phyloP scores from a whole-genome alignment of 2,797 vertebrate species.

The Mormyrus hasselquistii region DNA sequence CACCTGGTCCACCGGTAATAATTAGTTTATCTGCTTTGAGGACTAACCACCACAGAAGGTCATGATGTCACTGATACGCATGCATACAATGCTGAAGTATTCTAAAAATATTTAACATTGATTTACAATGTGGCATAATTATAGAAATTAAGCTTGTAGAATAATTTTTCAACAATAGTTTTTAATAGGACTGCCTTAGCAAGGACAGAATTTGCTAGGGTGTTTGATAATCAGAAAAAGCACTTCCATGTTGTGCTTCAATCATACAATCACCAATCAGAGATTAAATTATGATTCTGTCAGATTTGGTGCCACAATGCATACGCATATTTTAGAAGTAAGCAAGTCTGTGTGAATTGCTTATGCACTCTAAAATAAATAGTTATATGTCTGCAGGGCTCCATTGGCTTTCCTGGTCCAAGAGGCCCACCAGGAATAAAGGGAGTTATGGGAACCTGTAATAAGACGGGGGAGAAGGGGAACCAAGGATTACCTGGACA shows the following conservation, averaged over 20 bases:
- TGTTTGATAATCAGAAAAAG: neutral
- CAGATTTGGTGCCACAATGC: neutral
- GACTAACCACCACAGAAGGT: neutral
- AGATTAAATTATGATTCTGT: neutral
- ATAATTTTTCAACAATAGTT: neutral
- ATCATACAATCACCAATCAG: neutral
- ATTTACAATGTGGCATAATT: neutral
- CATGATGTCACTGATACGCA: neutral
- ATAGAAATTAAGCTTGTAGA: neutral
- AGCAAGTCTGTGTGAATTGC: neutral
- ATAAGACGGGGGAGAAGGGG: constrained; percentile 41
- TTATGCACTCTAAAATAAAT: neutral
- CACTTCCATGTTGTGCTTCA: neutral
- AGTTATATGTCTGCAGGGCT: constrained; percentile 39
- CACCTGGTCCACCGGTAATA: constrained; percentile 44
- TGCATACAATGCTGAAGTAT: neutral
- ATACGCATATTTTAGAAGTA: neutral
- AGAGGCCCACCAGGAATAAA: constrained; percentile 35
- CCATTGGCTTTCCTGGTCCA: constrained; percentile 40
- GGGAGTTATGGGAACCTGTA: constrained; percentile 48
- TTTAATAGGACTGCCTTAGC: neutral
- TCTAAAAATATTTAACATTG: neutral
- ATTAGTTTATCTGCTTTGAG: neutral
- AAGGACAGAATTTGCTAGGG: neutral
- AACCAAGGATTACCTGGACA: constrained; percentile 33